Conservation (phyloP, 2,888 invertebrate genomes). For the Smittia sp. region DNA sequence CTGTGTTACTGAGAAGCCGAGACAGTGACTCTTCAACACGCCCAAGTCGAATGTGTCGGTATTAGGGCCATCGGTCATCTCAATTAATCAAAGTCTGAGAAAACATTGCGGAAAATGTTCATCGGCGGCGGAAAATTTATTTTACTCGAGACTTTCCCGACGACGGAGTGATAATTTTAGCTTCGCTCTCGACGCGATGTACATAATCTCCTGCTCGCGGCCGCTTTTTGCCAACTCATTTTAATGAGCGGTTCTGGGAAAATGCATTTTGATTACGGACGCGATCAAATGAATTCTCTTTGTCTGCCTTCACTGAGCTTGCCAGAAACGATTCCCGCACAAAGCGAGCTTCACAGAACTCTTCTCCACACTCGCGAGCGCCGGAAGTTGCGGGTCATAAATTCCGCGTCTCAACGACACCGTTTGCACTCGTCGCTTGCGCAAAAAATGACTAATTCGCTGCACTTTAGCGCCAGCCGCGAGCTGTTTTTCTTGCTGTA, state of each 20-base stretch:
- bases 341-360: background rate
- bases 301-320: background rate
- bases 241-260: background rate
- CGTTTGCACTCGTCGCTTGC: background rate
- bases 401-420: constrained; percentile 4
- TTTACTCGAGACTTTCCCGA: background rate
- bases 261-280: background rate
- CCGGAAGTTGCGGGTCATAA: constrained; percentile 9
- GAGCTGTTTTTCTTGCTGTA: background rate
- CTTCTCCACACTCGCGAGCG: background rate
- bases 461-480: constrained; percentile 3
- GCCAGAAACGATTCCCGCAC: constrained; percentile 1
- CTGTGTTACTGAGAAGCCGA: no score
- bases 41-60: background rate
- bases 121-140: background rate
- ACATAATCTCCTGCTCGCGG: background rate
- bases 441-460: background rate
- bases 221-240: background rate
- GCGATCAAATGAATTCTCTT: constrained; percentile 11
- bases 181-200: background rate
- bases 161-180: constrained; percentile 20
- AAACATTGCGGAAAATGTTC: constrained; percentile 17
- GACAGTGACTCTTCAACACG: background rate
- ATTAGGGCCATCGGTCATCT: constrained; percentile 16
- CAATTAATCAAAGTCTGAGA: constrained; percentile 29